A percentile compares a stretch with the other conserved stretches of the same genome.
phyloP scores from a whole-genome alignment of 2,113 vertebrate species.

The Bos taurus region DNA sequence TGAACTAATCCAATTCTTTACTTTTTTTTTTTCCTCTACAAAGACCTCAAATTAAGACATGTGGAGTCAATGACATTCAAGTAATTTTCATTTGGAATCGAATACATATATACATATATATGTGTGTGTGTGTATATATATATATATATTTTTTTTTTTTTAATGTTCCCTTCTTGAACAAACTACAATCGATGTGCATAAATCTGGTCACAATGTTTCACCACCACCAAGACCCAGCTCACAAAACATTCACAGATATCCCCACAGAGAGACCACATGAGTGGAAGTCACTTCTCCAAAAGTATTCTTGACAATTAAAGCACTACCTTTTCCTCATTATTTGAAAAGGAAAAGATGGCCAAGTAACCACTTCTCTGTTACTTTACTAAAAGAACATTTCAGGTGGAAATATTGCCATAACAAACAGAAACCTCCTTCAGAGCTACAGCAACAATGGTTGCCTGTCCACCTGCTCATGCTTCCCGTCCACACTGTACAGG shows the following conservation, averaged over 20 bases:
- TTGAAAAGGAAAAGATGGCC: background rate
- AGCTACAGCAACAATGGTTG: background rate
- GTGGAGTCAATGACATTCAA: background rate
- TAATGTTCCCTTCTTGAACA: background rate
- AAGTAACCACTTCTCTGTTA: background rate
- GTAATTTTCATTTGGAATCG: background rate
- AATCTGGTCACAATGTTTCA: background rate
- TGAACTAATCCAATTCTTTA: background rate
- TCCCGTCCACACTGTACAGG: background rate
- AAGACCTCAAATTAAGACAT: background rate
- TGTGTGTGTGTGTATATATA: background rate
- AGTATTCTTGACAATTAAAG: background rate
- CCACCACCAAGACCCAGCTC: background rate
- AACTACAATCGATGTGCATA: background rate
- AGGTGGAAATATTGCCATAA: background rate
- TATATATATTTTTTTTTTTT: background rate
- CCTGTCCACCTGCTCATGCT: background rate
- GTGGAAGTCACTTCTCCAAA: background rate
- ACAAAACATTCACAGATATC: background rate
- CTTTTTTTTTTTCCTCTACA: background rate
- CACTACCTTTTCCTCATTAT: background rate
- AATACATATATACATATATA: background rate
- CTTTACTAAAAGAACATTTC: background rate
- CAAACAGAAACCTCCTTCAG: background rate
- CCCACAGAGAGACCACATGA: background rate